Base-by-base conservation (phyloP, 2,888 invertebrate species). In the Tribolium freemani region DNA sequence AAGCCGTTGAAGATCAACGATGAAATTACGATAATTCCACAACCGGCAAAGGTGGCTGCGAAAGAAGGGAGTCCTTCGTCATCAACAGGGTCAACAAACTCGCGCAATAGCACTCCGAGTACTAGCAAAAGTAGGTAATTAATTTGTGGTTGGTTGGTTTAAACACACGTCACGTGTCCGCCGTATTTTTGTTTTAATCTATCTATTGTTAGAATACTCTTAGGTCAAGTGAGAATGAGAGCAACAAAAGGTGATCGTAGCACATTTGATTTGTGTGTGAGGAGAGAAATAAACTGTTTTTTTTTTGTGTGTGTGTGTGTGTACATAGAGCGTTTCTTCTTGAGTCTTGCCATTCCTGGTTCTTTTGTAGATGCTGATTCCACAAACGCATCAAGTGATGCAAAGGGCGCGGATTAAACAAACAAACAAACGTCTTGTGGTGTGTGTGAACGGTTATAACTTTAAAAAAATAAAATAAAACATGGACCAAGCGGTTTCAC, bases 1-100 rank as follows among this genome's bases (percentile, higher is more conserved):
- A 95, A 94, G 84, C 95, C 96, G 60, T 86, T 95, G 76, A 95
- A 94, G 87, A 95, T 95, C 80, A 95, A 95, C 84, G 94, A 95
- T 85, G 95, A 95, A 87, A 95, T 96, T 80, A 95, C 95, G 73
- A 95, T 95, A 80, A 95, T 94, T 88, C 94, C 95, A 78, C 95
- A 95, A 85, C 93, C 95, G 76, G 91, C 92, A 73, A 90, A 89
- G 81, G 78, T 80, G 38, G 75, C 75, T 20, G 77, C 79, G 3
- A 83, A 82, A 74, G 83, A 84, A 57, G 80, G 80, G 51, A 79
- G 80, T 71, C 73, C 77, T 20, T 71, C 81, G 8, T 74, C 77
- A 16, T 72, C 77, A 26, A 51, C 76, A 72, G 75, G 78, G 73
- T 76, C 79, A 46, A 75, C 72, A 44, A 76, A 73, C 67, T 75